Percentiles rank a stretch among this genome's conserved stretches.
Evolutionary conservation across 2,113 vertebrate genomes (phyloP).

Genomic region (Setophaga coronata): DNA sequence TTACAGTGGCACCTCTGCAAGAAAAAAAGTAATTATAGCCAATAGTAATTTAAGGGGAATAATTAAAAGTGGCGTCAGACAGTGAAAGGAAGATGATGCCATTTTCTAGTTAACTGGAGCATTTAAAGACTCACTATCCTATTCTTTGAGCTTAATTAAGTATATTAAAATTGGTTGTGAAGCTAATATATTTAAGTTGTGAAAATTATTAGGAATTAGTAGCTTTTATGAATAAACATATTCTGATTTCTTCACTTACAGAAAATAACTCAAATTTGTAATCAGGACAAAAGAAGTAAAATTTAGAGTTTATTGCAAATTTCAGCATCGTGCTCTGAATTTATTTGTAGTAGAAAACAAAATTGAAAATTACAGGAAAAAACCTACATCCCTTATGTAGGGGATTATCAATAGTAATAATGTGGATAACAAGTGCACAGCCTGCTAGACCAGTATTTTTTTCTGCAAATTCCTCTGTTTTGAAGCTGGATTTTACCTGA

Average conservation of each 20-base stretch:
- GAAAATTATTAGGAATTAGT: background rate
- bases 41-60: constrained; percentile 65
- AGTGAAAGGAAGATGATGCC: constrained; percentile 58
- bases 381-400: background rate
- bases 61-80: constrained; percentile 61
- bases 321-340: background rate
- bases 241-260: background rate
- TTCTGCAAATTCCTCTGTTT: background rate
- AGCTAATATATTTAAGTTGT: constrained; percentile 29
- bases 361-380: background rate
- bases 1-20: constrained; percentile 17
- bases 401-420: background rate
- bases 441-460: background rate
- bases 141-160: constrained; percentile 62
- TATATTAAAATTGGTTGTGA: constrained; percentile 10
- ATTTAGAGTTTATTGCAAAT: background rate
- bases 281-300: background rate
- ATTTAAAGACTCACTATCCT: constrained; percentile 65
- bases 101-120: constrained; percentile 73
- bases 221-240: background rate
- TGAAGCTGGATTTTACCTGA: background rate
- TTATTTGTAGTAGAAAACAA: background rate
- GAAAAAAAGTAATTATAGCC: constrained; percentile 61
- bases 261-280: background rate
- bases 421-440: background rate